Conservation (phyloP, 2,797 vertebrate genomes). For the Bradypus variegatus region DNA sequence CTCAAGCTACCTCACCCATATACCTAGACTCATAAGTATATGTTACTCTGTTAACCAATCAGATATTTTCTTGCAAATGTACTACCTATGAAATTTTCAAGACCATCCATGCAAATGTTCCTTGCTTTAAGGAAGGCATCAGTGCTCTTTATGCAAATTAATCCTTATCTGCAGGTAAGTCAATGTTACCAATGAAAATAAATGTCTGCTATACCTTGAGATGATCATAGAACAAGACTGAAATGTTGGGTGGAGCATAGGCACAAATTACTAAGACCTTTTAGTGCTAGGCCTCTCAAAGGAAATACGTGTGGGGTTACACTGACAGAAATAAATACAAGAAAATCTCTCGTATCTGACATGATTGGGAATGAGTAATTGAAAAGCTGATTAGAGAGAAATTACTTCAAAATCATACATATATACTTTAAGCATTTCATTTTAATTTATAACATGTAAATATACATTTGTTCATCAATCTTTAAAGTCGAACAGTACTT, state of each 20-base stretch:
- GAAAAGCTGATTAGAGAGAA: not conserved
- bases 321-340: not conserved
- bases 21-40: not conserved
- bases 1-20: not conserved
- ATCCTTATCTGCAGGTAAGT: not conserved
- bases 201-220: not conserved
- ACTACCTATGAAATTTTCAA: not conserved
- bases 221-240: not conserved
- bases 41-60: not conserved
- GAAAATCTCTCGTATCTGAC: not conserved
- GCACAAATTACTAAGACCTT: not conserved
- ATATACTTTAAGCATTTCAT: not conserved
- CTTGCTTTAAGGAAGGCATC: slow-evolving; percentile 11
- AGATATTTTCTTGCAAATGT: not conserved
- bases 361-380: not conserved
- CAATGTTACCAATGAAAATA: not conserved
- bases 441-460: not conserved
- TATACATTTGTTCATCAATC: not conserved
- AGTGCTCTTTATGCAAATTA: not conserved
- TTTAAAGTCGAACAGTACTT: not conserved
- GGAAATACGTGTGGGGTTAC: not conserved
- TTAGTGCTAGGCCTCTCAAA: not conserved
- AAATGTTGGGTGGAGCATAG: not conserved
- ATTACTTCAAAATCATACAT: not conserved
- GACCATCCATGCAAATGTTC: not conserved